These are phyloP conservation scores for Aplidium turbinatum DNA, from an alignment of 23 tunicate species.

Conservation along the genomic window DNA sequence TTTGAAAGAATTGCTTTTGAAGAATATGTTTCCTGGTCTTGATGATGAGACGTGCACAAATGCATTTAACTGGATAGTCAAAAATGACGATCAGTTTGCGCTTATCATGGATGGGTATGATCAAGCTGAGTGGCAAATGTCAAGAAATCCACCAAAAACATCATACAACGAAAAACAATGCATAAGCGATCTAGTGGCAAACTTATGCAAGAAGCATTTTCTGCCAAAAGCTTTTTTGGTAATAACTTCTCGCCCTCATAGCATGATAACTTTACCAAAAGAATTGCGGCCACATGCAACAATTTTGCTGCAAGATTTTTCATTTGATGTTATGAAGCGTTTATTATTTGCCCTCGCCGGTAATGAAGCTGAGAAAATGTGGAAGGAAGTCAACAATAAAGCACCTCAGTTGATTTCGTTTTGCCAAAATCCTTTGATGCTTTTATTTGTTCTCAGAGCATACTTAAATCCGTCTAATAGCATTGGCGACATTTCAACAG, in stretches of 20 bases:
- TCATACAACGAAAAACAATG: slow-evolving; percentile 5
- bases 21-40: slow-evolving; percentile 18
- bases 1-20: slow-evolving; percentile 9
- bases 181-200: slow-evolving; percentile 16
- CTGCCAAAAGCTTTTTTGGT: slow-evolving; percentile 8
- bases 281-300: slow-evolving; percentile 20
- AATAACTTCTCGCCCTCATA: slow-evolving; percentile 38
- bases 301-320: slow-evolving; percentile 7
- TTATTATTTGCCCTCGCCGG: slow-evolving; percentile 24
- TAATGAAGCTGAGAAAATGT: slow-evolving; percentile 9
- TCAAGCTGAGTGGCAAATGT: slow-evolving; percentile 25
- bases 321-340: slow-evolving; percentile 8
- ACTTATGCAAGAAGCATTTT: slow-evolving; percentile 21
- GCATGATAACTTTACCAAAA: slow-evolving; percentile 5
- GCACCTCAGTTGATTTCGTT: slow-evolving; percentile 37
- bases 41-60: neutral
- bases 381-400: slow-evolving; percentile 15
- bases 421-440: slow-evolving; percentile 28
- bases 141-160: neutral
- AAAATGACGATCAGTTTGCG: slow-evolving; percentile 23
- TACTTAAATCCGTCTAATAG: neutral
- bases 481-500: slow-evolving; percentile 23
- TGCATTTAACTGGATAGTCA: slow-evolving; percentile 23
- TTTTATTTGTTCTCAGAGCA: slow-evolving; percentile 18
- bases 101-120: slow-evolving; percentile 37